phyloP scores from a whole-genome alignment of 2,888 invertebrate genomes.

The Tenthredo scrophulariae region DNA sequence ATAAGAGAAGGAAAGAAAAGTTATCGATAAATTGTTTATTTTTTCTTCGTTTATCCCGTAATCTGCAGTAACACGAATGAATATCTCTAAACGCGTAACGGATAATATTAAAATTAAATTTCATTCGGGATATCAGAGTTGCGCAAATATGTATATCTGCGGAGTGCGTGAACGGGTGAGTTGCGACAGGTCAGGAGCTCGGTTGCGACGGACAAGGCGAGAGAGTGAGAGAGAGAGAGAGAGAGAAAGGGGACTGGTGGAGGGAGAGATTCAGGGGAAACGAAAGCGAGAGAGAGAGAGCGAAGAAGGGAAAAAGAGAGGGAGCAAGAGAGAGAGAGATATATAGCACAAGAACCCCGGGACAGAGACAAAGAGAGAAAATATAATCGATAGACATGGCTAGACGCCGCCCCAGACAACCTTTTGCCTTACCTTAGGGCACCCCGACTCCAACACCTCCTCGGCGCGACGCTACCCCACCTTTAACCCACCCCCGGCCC shows the following conservation, averaged over 20 bases:
- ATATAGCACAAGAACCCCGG: conserved; percentile 65
- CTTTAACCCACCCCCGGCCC: conserved; percentile 42
- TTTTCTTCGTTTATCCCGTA: background rate
- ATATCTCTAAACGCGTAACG: background rate
- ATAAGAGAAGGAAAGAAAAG: background rate
- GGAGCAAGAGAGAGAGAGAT: conserved; percentile 46
- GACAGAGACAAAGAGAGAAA: conserved; percentile 72
- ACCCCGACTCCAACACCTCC: conserved; percentile 64
- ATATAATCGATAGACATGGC: conserved; percentile 79
- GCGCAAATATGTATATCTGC: conserved; percentile 10
- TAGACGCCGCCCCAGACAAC: conserved; percentile 79
- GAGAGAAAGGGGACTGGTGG: conserved; percentile 53
- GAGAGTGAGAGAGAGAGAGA: conserved; percentile 52
- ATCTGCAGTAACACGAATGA: no score
- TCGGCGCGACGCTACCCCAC: conserved; percentile 38
- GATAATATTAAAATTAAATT: background rate
- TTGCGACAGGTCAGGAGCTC: conserved; percentile 76
- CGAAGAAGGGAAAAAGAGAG: conserved; percentile 56
- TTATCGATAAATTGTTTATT: background rate
- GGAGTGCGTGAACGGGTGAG: conserved; percentile 67
- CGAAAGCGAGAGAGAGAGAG: conserved; percentile 48
- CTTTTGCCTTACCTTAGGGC: conserved; percentile 76
- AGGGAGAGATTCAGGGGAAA: conserved; percentile 38
- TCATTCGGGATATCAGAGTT: background rate
- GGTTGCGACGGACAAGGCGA: conserved; percentile 55